Base-by-base conservation (phyloP, 1,140 invertebrate species). In the Bemisia tabaci region DNA sequence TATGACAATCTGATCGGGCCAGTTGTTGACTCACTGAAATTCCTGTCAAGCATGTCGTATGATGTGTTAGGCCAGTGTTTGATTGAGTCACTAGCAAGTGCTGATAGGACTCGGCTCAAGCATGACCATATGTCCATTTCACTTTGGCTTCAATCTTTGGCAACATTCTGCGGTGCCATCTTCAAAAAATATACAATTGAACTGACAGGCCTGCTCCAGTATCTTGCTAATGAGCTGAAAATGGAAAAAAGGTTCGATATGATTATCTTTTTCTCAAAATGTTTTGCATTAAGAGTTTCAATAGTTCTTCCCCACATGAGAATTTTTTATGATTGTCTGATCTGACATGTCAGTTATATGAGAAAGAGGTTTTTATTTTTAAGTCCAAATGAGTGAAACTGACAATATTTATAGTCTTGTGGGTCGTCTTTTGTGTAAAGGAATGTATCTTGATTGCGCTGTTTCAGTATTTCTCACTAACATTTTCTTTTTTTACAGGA, bases 181-280 rank as follows among this genome's bases (percentile, higher is more conserved):
- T 98, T 93, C 75, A 97, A 97, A 79, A 98, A 98, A 77, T 98
- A 99, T 78, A 89, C 89, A 71, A 91, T 99, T 65, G 97, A 99
- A 77, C 80, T 99, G 59, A 91, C 91, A 12, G 95, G 95, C 21
- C 79, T 99, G 62, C 79, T 99, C 71, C 95, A 98, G 76, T 99
- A 97, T 79, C 92, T 99, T 22, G 92, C 92, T 17, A 98, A 99
- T 82, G 92, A 98, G 60, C 82, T 99, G 1, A 98, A 98, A 78
- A 88, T 90, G 26, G 90, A 94, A 71, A 96, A 97, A 79, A 97
- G 91, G 90, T 92, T 80, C 69, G 68, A n/a, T n/a, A n/a, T n/a
- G n/a, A n/a, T n/a, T n/a, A n/a, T 72, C 59, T 48, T 66, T n/a
- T 12, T 39, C 21, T 65, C 25, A 17, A 66, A 25, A 63, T 12